Evolutionary conservation across 2,113 vertebrate species (phyloP).

Genomic region (Pseudorasbora parva): DNA sequence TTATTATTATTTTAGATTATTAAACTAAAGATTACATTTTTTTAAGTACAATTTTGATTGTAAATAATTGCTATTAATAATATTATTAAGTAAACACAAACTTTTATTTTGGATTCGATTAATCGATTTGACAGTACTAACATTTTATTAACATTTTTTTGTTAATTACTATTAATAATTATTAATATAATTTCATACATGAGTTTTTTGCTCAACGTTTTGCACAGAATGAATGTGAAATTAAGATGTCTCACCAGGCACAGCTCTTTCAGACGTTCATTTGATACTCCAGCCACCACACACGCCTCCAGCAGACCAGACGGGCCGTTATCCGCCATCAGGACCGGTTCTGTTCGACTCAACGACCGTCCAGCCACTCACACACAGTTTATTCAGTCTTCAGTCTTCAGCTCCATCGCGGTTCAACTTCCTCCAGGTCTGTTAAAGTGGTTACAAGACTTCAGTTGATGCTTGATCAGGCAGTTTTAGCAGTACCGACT

Average conservation of each 20-base stretch:
- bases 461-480: not conserved
- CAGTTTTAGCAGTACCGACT: not conserved
- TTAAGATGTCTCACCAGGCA: conserved; percentile 74
- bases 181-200: not conserved
- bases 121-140: too few species aligned
- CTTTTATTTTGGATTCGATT: too few species aligned
- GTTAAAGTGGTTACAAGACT: not conserved
- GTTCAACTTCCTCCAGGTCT: not conserved
- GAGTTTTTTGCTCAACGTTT: not conserved
- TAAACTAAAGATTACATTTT: too few species aligned
- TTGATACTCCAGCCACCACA: conserved; percentile 82
- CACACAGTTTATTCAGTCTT: not conserved
- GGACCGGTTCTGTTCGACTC: not conserved
- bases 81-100: too few species aligned
- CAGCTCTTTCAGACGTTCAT: conserved; percentile 77
- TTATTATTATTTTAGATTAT: too few species aligned
- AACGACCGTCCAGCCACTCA: not conserved
- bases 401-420: not conserved
- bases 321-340: conserved; percentile 86
- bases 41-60: too few species aligned
- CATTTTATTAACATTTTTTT: too few species aligned
- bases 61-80: too few species aligned
- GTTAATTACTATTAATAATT: not conserved
- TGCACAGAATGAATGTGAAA: not conserved
- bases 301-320: conserved; percentile 90